phyloP scores from a whole-genome alignment of 2,888 invertebrate genomes.

The Eledone cirrhosa region DNA sequence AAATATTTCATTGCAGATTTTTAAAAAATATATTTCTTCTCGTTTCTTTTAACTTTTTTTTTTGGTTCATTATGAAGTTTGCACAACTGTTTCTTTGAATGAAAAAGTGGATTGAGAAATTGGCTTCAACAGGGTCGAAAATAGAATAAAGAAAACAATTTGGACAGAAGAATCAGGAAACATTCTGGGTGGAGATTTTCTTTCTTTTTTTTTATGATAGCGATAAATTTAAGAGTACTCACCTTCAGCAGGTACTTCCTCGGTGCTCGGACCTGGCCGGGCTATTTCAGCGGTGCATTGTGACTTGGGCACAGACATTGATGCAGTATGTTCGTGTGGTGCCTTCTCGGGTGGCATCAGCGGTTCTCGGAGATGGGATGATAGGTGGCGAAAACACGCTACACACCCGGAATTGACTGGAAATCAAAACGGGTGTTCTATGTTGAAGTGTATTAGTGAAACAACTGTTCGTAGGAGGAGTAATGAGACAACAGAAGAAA shows the following conservation, averaged over 20 bases:
- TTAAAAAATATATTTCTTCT: too few species aligned
- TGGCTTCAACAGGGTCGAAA: too few species aligned
- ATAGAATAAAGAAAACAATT: too few species aligned
- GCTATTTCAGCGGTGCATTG: neutral
- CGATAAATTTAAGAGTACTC: neutral
- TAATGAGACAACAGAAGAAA: neutral
- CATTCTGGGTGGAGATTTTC: neutral
- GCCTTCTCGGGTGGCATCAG: slow-evolving; percentile 21
- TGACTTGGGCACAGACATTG: slow-evolving; percentile 11
- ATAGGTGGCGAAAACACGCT: slow-evolving; percentile 18
- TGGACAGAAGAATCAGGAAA: too few species aligned
- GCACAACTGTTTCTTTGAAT: too few species aligned
- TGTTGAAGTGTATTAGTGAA: slow-evolving; percentile 15
- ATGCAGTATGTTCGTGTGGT: slow-evolving; percentile 7
- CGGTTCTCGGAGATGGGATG: slow-evolving; percentile 24
- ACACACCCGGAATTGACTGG: slow-evolving; percentile 22
- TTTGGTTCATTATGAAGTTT: too few species aligned
- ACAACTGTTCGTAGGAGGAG: neutral
- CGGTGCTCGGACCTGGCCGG: slow-evolving; percentile 4
- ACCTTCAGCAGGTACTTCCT: slow-evolving; percentile 14
- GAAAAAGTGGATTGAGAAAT: too few species aligned
- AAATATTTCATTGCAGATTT: too few species aligned
- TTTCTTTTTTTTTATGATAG: neutral
- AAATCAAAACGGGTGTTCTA: slow-evolving; percentile 19
- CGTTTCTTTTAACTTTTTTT: too few species aligned